These are phyloP conservation scores for Poeciliopsis occidentalis DNA, from an alignment of 2,113 vertebrate genomes.

Conservation along the genomic window DNA sequence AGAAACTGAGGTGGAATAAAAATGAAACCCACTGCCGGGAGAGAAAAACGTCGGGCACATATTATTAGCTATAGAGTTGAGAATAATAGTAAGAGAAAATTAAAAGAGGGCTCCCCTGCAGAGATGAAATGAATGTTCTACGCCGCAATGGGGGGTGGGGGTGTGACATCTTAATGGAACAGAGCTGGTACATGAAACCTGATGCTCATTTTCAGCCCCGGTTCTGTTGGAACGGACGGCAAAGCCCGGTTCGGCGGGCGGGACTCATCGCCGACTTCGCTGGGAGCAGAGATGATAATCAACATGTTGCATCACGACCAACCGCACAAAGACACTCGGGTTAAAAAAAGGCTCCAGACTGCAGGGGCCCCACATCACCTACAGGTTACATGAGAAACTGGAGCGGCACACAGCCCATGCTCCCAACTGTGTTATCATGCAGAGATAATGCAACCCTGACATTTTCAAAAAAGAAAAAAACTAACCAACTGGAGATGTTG, in stretches of 20 bases:
- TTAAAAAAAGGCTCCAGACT: constrained; percentile 3
- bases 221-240: background rate
- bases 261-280: background rate
- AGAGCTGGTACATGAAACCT: background rate
- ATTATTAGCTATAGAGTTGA: background rate
- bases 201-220: constrained; percentile 8
- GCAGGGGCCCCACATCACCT: constrained; percentile 8
- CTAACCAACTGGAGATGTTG: too few species aligned
- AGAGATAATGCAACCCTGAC: too few species aligned
- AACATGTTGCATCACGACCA: background rate
- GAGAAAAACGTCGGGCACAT: background rate
- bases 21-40: background rate
- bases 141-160: background rate
- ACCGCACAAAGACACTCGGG: background rate
- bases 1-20: constrained; percentile 3
- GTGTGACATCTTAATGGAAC: background rate
- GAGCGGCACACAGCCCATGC: too few species aligned
- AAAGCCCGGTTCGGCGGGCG: background rate
- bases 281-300: background rate
- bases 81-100: constrained; percentile 9
- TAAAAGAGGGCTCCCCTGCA: background rate
- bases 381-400: too few species aligned
- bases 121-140: background rate
- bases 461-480: too few species aligned
- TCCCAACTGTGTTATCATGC: too few species aligned